A percentile compares a stretch with the other conserved stretches of the same genome.
phyloP scores from a whole-genome alignment of 2,888 invertebrate species.

The Chrysotoxum bicinctum region DNA sequence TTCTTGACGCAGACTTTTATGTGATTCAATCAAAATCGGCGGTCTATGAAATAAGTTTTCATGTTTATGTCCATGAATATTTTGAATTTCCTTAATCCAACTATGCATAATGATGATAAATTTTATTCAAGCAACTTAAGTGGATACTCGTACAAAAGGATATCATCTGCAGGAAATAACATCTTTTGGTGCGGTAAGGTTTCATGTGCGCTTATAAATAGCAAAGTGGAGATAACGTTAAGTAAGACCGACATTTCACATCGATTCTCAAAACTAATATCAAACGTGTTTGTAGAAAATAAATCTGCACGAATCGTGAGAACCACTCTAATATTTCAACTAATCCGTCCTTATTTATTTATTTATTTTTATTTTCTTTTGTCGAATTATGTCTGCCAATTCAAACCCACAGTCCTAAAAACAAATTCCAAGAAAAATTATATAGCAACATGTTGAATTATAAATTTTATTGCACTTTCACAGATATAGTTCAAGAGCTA shows the following conservation, averaged over 20 bases:
- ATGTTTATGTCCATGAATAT: neutral
- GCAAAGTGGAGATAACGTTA: neutral
- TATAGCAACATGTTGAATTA: neutral
- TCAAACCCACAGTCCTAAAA: neutral
- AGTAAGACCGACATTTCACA: neutral
- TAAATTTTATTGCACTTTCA: neutral
- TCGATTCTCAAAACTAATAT: neutral
- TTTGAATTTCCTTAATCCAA: neutral
- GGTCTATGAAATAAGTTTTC: constrained; percentile 1
- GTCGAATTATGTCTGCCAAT: neutral
- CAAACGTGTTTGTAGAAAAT: neutral
- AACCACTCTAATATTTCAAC: neutral
- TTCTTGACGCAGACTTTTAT: neutral
- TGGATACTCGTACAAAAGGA: neutral
- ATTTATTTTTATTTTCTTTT: neutral
- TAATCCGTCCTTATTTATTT: neutral
- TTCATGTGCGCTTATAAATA: neutral
- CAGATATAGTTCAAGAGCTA: neutral
- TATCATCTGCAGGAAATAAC: neutral
- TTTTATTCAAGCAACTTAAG: neutral
- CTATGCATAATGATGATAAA: neutral
- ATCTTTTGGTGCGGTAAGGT: neutral
- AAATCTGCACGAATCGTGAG: neutral
- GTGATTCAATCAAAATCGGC: neutral
- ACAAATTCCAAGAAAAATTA: neutral